Evolutionary conservation across 2,113 vertebrate species (phyloP), one percentile per base, ranked within the genome.

Genomic region (Stigmatopora nigra): DNA sequence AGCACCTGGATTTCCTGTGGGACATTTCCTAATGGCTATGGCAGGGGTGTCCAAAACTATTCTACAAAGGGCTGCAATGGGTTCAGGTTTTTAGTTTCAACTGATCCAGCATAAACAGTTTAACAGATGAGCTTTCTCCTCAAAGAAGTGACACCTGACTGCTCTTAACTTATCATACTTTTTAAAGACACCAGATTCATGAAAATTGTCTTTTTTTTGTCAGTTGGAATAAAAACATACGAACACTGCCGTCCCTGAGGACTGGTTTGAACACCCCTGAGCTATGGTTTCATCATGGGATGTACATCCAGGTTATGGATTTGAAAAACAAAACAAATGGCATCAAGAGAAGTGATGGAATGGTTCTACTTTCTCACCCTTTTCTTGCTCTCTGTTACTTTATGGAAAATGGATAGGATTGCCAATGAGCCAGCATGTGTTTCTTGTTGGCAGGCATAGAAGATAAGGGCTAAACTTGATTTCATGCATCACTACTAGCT

Each of bases 361-460:
- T 85, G 80, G 83, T 84, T 85, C 79, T 73, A 76, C 75, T 81
- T 85, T 77, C 78, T 87, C 72, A 67, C 72, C 69, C 78, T 63
- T 70, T 80, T 79, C 80, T 70, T 66, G 71, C 64, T 67, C 64
- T 71, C 68, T 48, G 38, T 70, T 64, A 64, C 61, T 71, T 63
- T 63, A 77, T 71, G 61, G 87, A 84, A 87, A 89, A 81, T 70
- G 63, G 84, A 87, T 78, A 73, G 20, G 58, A 77, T 68, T 41
- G 59, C 72, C 82, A 87, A 76, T 69, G 47, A 81, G 63, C n/a
- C n/a, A n/a, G n/a, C 83, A 82, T 78, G 77, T 83, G 77, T 79
- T 85, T 78, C 71, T 78, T 79, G 64, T 78, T 74, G 69, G 77
- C n/a, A 60, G 60, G 14, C 19, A 31, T 44, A 57, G 63, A 53